Base-by-base conservation (phyloP, 2,888 invertebrate species). In the Apodemia zela region DNA sequence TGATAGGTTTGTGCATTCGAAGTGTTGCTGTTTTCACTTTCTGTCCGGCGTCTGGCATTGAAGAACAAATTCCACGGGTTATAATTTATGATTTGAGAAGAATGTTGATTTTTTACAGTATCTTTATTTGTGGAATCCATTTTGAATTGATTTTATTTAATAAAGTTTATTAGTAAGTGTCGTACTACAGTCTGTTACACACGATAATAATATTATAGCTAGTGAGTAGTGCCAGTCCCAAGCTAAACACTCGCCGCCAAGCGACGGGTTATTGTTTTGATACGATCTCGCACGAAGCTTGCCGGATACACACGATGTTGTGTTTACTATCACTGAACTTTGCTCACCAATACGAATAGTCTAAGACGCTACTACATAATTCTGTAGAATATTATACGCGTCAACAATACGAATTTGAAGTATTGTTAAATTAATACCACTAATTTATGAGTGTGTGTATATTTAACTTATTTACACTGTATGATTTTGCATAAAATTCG, bases 31-130 rank as follows among this genome's bases (percentile, higher is more conserved):
- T 79, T 87, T 75, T 90, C 91, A 80, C 91, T 91, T 71, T 84
- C 87, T 7, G 87, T 84, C 42, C 91, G 84, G 61, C 73, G 81
- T 73, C 91, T 81, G 62, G 84, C 71, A 62, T 73, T 85, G 69
- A 90, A 89, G 68, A 89, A 78, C 69, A 89, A 80, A 81, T 85
- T 89, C 87, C 86, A 90, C 47, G 90, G 89, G 68, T 78, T 89
- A 69, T 87, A 88, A 68, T 71, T 81, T 3, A 78, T 71, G 66
- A 68, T 73, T 65, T 77, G 80, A 0, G 76, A 65, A 64, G 75
- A 76, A 68, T 79, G 82, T 67, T 73, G 78, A 60, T 70, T 77
- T 69, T 86, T 85, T 11, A 81, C 42, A 0, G 71, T 67, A 49
- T 74, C 71, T 71, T 90, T 89, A 66, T 75, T 84, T 13, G 78